These are phyloP conservation scores for Colletes collaris DNA, from an alignment of 2,888 invertebrate species.

Conservation along the genomic window DNA sequence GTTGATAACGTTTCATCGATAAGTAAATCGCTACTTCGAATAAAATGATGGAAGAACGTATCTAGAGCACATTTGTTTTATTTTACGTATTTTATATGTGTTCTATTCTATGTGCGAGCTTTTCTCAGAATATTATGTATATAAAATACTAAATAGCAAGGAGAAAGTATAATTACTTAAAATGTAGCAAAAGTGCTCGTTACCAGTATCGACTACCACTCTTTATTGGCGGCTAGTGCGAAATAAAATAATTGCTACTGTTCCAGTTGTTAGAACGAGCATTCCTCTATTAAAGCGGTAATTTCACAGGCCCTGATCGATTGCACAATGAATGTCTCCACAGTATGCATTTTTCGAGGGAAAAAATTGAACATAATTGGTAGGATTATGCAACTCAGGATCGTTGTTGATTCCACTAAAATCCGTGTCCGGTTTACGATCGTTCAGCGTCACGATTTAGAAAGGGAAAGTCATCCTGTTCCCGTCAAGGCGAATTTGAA, in stretches of 20 bases:
- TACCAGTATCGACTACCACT: too few relatives aligned
- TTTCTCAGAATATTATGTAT: too few relatives aligned
- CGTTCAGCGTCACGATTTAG: conserved; percentile 39
- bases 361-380: conserved; percentile 27
- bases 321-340: conserved; percentile 34
- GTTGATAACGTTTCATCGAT: too few relatives aligned
- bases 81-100: too few relatives aligned
- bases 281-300: conserved; percentile 4
- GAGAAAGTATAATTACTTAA: too few relatives aligned
- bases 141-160: too few relatives aligned
- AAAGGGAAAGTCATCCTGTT: conserved; percentile 38
- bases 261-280: conserved; percentile 18
- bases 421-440: conserved; percentile 11
- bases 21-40: too few relatives aligned
- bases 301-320: conserved; percentile 48
- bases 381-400: conserved; percentile 22
- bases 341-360: neutral
- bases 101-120: too few relatives aligned
- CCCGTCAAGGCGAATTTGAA: neutral
- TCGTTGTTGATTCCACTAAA: conserved; percentile 13
- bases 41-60: too few relatives aligned
- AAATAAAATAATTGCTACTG: conserved; percentile 33
- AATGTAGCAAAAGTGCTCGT: too few relatives aligned
- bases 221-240: conserved; percentile 8
- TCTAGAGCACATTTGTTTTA: too few relatives aligned